Evolutionary conservation across 2,797 vertebrate species (phyloP).

Genomic region (Pipistrellus pipistrellus): DNA sequence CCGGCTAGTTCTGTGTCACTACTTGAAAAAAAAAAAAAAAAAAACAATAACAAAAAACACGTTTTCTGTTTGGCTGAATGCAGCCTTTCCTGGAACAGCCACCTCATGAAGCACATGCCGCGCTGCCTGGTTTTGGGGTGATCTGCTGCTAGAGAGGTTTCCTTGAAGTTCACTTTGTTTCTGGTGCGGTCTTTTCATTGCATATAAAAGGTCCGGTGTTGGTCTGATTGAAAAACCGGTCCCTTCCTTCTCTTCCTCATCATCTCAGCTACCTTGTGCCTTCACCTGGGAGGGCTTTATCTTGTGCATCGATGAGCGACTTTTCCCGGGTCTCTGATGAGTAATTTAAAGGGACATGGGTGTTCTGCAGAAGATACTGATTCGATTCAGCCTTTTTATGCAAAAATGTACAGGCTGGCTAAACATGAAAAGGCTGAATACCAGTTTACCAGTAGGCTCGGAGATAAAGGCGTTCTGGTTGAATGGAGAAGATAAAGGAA

Average conservation of each 20-base stretch:
- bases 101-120: neutral
- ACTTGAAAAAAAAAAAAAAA: neutral
- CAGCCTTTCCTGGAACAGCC: conserved; percentile 19
- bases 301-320: neutral
- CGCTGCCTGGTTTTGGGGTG: conserved; percentile 27
- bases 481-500: neutral
- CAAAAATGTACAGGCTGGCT: neutral
- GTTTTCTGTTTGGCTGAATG: conserved; percentile 33
- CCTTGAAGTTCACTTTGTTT: conserved; percentile 57
- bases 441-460: neutral
- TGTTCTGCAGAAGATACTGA: conserved; percentile 14
- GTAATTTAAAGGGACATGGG: neutral
- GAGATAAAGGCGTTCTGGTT: neutral
- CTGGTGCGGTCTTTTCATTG: conserved; percentile 30
- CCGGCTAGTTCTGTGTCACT: neutral
- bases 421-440: neutral
- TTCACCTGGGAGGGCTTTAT: neutral
- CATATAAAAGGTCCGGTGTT: conserved; percentile 16
- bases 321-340: neutral
- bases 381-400: neutral
- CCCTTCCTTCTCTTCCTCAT: neutral
- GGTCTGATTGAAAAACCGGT: neutral
- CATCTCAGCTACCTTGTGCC: neutral
- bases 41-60: neutral
- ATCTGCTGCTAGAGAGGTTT: neutral